Evolutionary conservation across 2,113 vertebrate genomes (phyloP).

Genomic region (Thunnus thynnus): DNA sequence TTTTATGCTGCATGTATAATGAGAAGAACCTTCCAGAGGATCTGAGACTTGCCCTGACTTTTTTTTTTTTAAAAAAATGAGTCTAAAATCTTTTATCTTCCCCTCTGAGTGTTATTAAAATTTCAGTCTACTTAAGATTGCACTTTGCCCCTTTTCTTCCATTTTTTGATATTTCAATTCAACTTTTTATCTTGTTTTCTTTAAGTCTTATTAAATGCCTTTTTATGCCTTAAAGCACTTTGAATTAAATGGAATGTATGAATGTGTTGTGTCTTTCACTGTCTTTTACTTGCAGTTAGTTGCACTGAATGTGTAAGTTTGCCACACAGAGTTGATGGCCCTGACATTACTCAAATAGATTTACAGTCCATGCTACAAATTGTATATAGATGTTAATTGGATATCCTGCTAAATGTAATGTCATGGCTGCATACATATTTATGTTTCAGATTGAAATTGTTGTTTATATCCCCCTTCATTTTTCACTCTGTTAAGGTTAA

Average conservation of each 20-base stretch:
- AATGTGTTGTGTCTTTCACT: not conserved
- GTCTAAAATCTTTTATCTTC: conserved; percentile 6
- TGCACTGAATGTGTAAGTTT: not conserved
- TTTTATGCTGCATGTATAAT: not conserved
- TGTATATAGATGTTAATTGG: not conserved
- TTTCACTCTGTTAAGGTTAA: not conserved
- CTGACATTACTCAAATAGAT: conserved; percentile 2
- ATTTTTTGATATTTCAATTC: not conserved
- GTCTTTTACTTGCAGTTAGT: not conserved
- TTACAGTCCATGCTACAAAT: not conserved
- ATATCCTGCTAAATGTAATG: not conserved
- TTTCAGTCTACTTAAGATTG: not conserved
- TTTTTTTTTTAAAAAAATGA: not conserved
- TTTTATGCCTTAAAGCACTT: not conserved
- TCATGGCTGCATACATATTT: not conserved
- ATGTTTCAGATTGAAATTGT: not conserved
- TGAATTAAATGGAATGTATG: not conserved
- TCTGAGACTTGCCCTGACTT: not conserved
- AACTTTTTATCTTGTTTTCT: not conserved
- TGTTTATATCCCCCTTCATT: not conserved
- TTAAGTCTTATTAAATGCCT: not conserved
- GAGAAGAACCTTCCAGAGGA: not conserved
- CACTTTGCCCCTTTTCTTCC: not conserved
- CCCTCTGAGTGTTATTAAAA: not conserved
- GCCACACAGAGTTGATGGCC: not conserved